phyloP scores from a whole-genome alignment of 2,113 vertebrate species.

The Brachyhypopomus occidentalis region DNA sequence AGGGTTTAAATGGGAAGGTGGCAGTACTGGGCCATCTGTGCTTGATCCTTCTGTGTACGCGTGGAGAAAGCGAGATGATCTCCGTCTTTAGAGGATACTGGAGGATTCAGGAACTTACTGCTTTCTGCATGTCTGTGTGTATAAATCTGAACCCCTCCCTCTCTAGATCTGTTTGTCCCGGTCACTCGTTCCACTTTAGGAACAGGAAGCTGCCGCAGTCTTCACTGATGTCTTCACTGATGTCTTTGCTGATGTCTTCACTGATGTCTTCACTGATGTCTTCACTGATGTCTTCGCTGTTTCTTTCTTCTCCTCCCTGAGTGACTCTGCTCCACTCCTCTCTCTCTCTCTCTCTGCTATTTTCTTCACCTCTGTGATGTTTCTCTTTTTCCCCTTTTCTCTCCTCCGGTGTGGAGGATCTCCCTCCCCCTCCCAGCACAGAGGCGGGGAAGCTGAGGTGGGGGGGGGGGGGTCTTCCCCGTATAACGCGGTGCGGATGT shows the following conservation, averaged over 20 bases:
- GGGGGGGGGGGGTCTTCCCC: slow-evolving; percentile 33
- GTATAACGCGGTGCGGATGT: slow-evolving; percentile 3
- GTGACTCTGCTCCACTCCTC: slow-evolving; percentile 39
- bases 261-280: slow-evolving; percentile 20
- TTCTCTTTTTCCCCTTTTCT: slow-evolving; percentile 5
- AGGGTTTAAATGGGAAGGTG: neutral
- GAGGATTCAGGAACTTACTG: neutral
- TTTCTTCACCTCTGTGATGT: neutral
- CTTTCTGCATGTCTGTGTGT: neutral
- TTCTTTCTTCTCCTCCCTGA: neutral
- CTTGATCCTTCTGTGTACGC: neutral
- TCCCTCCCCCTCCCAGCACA: slow-evolving; percentile 10
- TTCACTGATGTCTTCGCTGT: slow-evolving; percentile 14
- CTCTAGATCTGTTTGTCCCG: neutral
- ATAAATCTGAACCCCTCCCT: slow-evolving; percentile 5
- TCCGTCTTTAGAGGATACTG: no score
- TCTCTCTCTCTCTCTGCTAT: neutral
- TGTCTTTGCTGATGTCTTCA: slow-evolving; percentile 18
- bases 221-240: neutral
- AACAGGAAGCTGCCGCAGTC: slow-evolving; percentile 31
- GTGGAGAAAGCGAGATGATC: neutral
- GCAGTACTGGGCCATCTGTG: neutral
- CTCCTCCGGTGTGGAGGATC: slow-evolving; percentile 24
- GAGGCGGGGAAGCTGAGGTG: neutral
- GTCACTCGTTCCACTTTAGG: slow-evolving; percentile 15